These are phyloP conservation scores for Abscondita cerata DNA, from an alignment of 2,888 invertebrate species.

Conservation along the genomic window DNA sequence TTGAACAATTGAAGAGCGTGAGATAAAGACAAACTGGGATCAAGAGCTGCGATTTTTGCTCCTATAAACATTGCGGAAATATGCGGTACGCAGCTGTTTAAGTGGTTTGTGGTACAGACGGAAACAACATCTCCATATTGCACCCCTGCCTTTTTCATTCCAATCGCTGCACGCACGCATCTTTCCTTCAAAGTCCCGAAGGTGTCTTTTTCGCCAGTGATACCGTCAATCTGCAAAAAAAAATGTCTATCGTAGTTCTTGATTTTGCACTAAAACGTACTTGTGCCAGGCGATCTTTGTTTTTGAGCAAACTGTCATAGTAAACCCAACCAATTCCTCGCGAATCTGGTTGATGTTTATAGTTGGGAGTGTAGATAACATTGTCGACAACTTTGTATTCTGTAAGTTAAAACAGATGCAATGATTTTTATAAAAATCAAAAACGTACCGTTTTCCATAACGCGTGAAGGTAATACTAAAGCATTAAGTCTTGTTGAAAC, in stretches of 20 bases:
- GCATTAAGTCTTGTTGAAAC: no score
- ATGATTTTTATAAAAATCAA: no score
- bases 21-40: constrained; percentile 33
- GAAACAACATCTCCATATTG: neutral
- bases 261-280: neutral
- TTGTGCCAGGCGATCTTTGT: neutral
- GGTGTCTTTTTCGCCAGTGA: neutral
- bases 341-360: neutral
- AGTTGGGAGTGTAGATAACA: neutral
- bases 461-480: no score
- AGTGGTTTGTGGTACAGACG: neutral
- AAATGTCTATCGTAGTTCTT: neutral
- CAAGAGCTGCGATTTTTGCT: constrained; percentile 35
- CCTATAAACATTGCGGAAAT: constrained; percentile 59
- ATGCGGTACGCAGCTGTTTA: neutral
- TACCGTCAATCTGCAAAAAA: neutral
- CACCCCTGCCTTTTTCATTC: neutral
- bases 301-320: neutral
- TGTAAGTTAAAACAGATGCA: no score
- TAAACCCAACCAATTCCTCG: neutral
- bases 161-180: constrained; percentile 1
- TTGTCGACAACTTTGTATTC: neutral
- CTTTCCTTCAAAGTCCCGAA: neutral
- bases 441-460: no score
- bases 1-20: constrained; percentile 37